A percentile compares a stretch with the other conserved stretches of the same genome.
Evolutionary conservation across 2,888 invertebrate species (phyloP).

Genomic region (Desoria tigrina): DNA sequence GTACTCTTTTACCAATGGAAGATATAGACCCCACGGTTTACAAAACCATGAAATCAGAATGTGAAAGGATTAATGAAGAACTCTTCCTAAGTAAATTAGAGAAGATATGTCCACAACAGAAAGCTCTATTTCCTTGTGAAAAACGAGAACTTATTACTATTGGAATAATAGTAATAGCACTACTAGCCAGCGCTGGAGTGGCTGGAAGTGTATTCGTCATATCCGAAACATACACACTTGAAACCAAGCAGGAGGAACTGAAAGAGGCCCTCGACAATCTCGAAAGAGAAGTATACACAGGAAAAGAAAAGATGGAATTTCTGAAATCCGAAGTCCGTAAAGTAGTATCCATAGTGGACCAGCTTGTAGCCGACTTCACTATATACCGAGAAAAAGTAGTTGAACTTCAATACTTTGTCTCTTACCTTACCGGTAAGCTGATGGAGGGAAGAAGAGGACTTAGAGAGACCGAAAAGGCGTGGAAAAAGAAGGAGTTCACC

Average conservation of each 20-base stretch:
- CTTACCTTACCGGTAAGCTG: background rate
- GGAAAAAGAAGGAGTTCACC: conserved; percentile 12
- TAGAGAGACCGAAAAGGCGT: conserved; percentile 10
- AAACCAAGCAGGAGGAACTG: background rate
- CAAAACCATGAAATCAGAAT: background rate
- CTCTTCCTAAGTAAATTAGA: too few relatives aligned
- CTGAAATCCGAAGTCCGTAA: background rate
- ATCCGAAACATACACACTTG: background rate
- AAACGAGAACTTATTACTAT: background rate
- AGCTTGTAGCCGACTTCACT: background rate
- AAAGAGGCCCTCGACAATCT: background rate
- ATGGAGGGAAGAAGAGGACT: conserved; percentile 17
- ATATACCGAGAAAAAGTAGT: background rate
- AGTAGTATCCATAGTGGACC: background rate
- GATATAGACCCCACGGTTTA: background rate
- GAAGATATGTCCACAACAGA: background rate
- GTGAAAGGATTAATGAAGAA: background rate
- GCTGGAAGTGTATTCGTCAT: background rate
- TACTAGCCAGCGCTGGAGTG: too few relatives aligned
- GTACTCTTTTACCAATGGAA: background rate
- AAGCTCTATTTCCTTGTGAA: background rate
- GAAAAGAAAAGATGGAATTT: background rate
- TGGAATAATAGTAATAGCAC: background rate
- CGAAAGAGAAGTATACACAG: background rate
- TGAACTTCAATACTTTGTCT: background rate